phyloP scores from a whole-genome alignment of 2,888 invertebrate species.

The Amblyjoppa proteus region DNA sequence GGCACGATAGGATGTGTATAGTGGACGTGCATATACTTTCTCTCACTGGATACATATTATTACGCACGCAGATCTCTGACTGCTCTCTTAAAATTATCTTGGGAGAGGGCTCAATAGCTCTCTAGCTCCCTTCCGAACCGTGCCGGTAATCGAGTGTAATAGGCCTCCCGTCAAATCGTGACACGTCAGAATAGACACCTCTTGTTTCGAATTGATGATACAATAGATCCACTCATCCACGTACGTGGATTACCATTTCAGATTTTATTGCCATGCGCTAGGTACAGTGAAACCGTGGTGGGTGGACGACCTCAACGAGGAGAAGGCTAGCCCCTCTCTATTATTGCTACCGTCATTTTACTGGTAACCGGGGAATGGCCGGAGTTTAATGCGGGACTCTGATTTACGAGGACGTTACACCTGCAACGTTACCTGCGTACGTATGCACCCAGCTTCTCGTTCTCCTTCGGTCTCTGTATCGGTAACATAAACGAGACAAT shows the following conservation, averaged over 20 bases:
- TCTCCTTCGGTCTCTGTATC: background rate
- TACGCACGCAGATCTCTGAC: background rate
- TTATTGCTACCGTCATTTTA: slow-evolving; percentile 75
- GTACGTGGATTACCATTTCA: slow-evolving; percentile 72
- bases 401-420: slow-evolving; percentile 78
- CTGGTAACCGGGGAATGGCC: slow-evolving; percentile 69
- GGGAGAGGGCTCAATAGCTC: background rate
- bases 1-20: background rate
- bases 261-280: slow-evolving; percentile 69
- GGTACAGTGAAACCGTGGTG: slow-evolving; percentile 21
- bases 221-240: slow-evolving; percentile 24
- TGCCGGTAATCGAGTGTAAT: background rate
- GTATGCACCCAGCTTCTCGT: slow-evolving; percentile 10
- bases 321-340: slow-evolving; percentile 62
- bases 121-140: background rate
- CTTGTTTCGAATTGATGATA: slow-evolving; percentile 22
- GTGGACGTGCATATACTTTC: background rate
- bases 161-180: background rate
- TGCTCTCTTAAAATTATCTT: background rate
- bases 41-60: background rate
- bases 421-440: slow-evolving; percentile 67
- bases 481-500: slow-evolving; percentile 27
- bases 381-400: slow-evolving; percentile 74
- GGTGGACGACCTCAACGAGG: slow-evolving; percentile 12
- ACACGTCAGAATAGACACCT: background rate